A percentile compares a stretch with the other conserved stretches of the same genome.
These are phyloP conservation scores for Noctua pronuba DNA, from an alignment of 2,888 invertebrate species.

Conservation along the genomic window DNA sequence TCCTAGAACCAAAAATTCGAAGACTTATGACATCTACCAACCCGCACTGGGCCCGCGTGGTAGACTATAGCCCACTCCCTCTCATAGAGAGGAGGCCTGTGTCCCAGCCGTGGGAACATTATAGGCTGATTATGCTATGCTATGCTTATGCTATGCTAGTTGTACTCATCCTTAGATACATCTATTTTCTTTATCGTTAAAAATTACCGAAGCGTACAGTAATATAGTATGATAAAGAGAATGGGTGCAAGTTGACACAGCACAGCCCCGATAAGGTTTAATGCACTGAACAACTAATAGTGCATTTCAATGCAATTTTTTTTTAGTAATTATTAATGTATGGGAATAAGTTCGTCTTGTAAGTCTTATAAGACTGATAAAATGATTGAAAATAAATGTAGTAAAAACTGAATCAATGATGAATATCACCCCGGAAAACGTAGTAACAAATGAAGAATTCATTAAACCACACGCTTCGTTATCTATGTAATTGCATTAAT, in stretches of 20 bases:
- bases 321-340: too few relatives aligned
- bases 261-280: not conserved
- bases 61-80: too few relatives aligned
- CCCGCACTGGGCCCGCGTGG: too few relatives aligned
- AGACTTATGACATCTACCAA: too few relatives aligned
- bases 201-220: not conserved
- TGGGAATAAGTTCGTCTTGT: not conserved
- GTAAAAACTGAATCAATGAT: constrained; percentile 61
- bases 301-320: too few relatives aligned
- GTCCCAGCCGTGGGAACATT: too few relatives aligned
- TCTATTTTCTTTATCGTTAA: not conserved
- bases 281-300: not conserved
- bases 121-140: too few relatives aligned
- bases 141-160: too few relatives aligned
- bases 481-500: constrained; percentile 82
- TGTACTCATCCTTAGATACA: not conserved
- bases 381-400: not conserved
- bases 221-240: not conserved
- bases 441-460: constrained; percentile 74
- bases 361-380: not conserved
- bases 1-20: too few relatives aligned
- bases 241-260: not conserved
- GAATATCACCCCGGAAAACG: constrained; percentile 77
- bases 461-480: constrained; percentile 77
- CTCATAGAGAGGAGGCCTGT: too few relatives aligned